Percentiles rank a stretch among this genome's conserved stretches.
Evolutionary conservation across 2,797 vertebrate species (phyloP).

Genomic region (Enteromius afrohamiltoni): DNA sequence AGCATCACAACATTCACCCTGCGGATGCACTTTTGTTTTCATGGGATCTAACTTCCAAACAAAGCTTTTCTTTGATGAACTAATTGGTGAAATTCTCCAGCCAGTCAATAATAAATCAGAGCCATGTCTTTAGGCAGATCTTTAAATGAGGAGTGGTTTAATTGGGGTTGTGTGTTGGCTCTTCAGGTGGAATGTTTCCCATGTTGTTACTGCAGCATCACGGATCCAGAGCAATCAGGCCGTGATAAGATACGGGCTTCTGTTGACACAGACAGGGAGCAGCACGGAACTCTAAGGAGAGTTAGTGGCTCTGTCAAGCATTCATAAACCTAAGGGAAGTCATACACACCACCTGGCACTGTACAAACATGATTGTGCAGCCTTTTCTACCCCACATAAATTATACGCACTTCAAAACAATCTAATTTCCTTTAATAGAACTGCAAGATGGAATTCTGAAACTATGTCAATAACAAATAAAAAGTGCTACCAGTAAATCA

Average conservation of each 20-base stretch:
- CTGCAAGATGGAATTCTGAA: background rate
- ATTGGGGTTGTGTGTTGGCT: slow-evolving; percentile 1
- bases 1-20: background rate
- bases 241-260: slow-evolving; percentile 71
- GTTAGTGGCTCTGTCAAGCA: slow-evolving; percentile 35
- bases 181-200: slow-evolving; percentile 78
- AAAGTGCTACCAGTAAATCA: background rate
- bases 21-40: background rate
- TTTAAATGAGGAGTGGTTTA: slow-evolving; percentile 27
- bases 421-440: background rate
- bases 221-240: slow-evolving; percentile 73
- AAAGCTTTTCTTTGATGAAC: background rate
- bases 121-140: slow-evolving; percentile 34
- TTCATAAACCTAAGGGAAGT: slow-evolving; percentile 59
- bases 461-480: background rate
- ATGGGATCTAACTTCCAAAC: background rate
- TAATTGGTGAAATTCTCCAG: slow-evolving; percentile 8
- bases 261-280: slow-evolving; percentile 80
- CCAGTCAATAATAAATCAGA: slow-evolving; percentile 71
- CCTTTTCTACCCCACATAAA: slow-evolving; percentile 31
- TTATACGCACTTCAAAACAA: background rate
- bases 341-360: slow-evolving; percentile 67
- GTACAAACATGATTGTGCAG: slow-evolving; percentile 58
- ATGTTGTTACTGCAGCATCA: slow-evolving; percentile 64
- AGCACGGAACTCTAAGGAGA: slow-evolving; percentile 76